Base-by-base conservation (phyloP, 2,113 vertebrate species). In the Delphinus delphis region DNA sequence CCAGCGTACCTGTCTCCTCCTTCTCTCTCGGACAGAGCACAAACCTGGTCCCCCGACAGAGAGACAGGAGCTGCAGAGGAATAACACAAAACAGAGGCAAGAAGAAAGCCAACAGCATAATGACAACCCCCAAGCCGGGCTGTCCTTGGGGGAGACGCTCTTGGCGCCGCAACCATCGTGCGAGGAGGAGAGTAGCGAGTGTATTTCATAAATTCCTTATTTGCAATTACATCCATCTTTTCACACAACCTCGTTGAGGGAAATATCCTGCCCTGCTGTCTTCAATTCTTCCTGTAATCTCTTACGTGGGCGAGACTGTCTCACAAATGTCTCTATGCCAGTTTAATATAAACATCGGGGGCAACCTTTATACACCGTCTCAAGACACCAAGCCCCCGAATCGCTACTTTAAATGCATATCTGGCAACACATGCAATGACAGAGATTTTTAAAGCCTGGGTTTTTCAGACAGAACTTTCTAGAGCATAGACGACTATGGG, bases 171-270 rank as follows among this genome's bases (percentile, higher is more conserved):
- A 5, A 33, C 6, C 1, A 0, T 44, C 44, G 62, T 3, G 12
- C 11, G 1, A 28, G 15, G 33, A 25, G 0, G 9, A 20, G 31
- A 41, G 3, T 13, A 2, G 3, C 6, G 1, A 25, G 71, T 0
- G 55, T 2, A 8, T 50, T 20, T 95, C 96, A 93, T 93, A 89
- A 96, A 82, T 79, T 60, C 79, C 93, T 58, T 2, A 92, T 96
- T 96, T 96, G 14, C 90, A 80, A 50, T 85, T 28, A n/a, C 85
- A 95, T 96, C 96, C 90, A 93, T 95, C 93, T 96, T 67, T 67
- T 5, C 55, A 1, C 0, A 11, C 31, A 17, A 7, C 5, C 8
- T 62, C 7, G 71, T 47, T 33, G 84, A 73, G 36, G 47, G 44
- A 50, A 79, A 58, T 38, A 25, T 9, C 33, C 25, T 15, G 2